phyloP scores from a whole-genome alignment of 2,888 invertebrate genomes.

The Epistrophella euchroma region DNA sequence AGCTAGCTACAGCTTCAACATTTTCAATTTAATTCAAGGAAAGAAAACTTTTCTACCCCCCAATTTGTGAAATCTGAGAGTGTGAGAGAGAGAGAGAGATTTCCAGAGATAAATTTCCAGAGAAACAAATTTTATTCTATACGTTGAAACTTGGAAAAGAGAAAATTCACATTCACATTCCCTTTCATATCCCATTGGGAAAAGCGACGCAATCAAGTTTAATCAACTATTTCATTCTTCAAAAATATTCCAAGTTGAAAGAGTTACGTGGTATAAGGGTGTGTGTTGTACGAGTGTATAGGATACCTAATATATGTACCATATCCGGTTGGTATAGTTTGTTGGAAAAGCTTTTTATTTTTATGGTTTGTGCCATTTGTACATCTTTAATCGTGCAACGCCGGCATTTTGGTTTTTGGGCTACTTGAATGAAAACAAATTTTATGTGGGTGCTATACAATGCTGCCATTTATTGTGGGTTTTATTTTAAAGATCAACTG shows the following conservation, averaged over 20 bases:
- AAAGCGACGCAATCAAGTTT: constrained; percentile 52
- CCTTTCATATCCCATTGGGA: constrained; percentile 37
- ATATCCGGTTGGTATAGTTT: constrained; percentile 32
- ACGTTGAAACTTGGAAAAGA: constrained; percentile 19
- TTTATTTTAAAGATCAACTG: constrained; percentile 22
- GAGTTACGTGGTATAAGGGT: not conserved
- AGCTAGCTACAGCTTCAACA: constrained; percentile 14
- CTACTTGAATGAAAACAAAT: constrained; percentile 25
- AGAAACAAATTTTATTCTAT: not conserved
- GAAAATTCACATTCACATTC: constrained; percentile 24
- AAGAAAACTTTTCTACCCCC: constrained; percentile 17
- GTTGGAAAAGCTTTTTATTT: constrained; percentile 37
- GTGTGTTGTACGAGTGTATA: too few species aligned
- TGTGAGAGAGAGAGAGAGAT: constrained; percentile 3
- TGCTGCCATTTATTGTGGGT: constrained; percentile 41
- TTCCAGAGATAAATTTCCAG: constrained; percentile 3
- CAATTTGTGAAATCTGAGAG: not conserved
- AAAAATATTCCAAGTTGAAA: constrained; percentile 8
- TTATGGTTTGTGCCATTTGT: constrained; percentile 25
- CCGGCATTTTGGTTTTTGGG: constrained; percentile 66
- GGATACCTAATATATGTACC: not conserved
- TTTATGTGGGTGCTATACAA: constrained; percentile 44
- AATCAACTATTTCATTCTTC: constrained; percentile 50
- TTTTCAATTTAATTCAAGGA: constrained; percentile 15
- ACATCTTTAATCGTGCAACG: constrained; percentile 66